Base-by-base conservation (phyloP, 2,888 invertebrate species). In the Drosophila paramelanica region DNA sequence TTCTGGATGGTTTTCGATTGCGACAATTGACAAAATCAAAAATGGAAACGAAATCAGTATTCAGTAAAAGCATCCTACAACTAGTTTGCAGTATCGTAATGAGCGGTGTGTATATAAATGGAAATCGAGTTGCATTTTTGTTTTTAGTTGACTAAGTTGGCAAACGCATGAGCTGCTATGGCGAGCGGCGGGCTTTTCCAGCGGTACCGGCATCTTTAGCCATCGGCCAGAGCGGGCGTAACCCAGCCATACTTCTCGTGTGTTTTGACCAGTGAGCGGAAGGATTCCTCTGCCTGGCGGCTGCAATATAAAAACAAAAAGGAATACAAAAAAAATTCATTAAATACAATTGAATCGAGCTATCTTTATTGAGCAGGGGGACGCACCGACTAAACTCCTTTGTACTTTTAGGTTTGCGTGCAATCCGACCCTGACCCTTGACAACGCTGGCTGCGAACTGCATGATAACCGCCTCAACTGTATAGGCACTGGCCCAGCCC, bases 171-270 rank as follows among this genome's bases (percentile, higher is more conserved):
- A 81, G 70, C 73, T 76, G 79, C 70, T 75, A 31, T 39, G 68
- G 56, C 67, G 72, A 75, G 87, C 89, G 57, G 59, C 59, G 81
- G 73, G 62, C 31, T 61, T 39, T 31, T 70, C 50, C 43, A 38
- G 38, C 50, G 14, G 38, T 10, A 43, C 27, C 38, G 39, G 27
- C 13, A 38, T 47, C 33, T 81, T 95, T 95, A 97, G 91, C 97
- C 97, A 92, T 97, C 97, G 47, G 97, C 95, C 71, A 97, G 93
- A 14, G 97, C 95, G 27, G 97, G 97, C 27, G 97, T 97, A 51
- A 97, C 97, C 97, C 97, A 97, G 57, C 97, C 97, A 91, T 97
- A 97, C 91, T 97, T 97, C 90, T 97, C 97, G 91, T 97, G 97
- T 8, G 97, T 97, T 92, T 97, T 97, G 65, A 97, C 97, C 77